Evolutionary conservation across 1,140 invertebrate species (phyloP).

Genomic region (Ostrea denselamellosa): DNA sequence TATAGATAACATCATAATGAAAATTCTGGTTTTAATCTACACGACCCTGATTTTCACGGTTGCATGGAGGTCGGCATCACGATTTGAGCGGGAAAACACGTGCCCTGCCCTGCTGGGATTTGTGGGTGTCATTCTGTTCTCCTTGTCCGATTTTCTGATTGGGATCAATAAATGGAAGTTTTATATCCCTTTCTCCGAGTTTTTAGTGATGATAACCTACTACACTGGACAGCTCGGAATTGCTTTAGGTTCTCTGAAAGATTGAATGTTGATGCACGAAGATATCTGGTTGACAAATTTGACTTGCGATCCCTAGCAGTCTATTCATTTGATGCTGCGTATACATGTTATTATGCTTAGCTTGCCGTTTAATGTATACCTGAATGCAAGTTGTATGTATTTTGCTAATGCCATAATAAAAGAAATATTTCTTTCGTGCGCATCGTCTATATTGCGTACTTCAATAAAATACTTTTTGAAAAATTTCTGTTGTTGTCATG

Average conservation of each 20-base stretch:
- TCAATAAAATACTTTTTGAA: too few relatives aligned
- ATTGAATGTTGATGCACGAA: background rate
- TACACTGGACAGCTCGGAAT: conserved; percentile 58
- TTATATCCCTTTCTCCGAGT: conserved; percentile 48
- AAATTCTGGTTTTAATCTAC: conserved; percentile 53
- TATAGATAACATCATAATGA: conserved; percentile 57
- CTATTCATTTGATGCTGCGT: too few relatives aligned
- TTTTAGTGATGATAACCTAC: conserved; percentile 58
- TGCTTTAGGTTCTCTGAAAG: conserved; percentile 48
- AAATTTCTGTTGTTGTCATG: too few relatives aligned
- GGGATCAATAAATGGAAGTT: conserved; percentile 61
- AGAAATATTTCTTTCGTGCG: too few relatives aligned
- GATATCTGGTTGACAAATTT: too few relatives aligned
- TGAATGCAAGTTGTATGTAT: too few relatives aligned
- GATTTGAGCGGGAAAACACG: conserved; percentile 45
- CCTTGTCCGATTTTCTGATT: conserved; percentile 63
- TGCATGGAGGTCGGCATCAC: conserved; percentile 49
- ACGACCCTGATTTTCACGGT: conserved; percentile 52
- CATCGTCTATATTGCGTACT: too few relatives aligned
- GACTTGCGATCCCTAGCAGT: too few relatives aligned
- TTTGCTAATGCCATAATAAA: too few relatives aligned
- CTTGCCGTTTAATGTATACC: too few relatives aligned
- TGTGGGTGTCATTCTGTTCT: conserved; percentile 52
- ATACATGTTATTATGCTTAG: too few relatives aligned
- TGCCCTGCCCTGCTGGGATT: conserved; percentile 43